Evolutionary conservation across 2,888 invertebrate species (phyloP).

Genomic region (Apamea sordens): DNA sequence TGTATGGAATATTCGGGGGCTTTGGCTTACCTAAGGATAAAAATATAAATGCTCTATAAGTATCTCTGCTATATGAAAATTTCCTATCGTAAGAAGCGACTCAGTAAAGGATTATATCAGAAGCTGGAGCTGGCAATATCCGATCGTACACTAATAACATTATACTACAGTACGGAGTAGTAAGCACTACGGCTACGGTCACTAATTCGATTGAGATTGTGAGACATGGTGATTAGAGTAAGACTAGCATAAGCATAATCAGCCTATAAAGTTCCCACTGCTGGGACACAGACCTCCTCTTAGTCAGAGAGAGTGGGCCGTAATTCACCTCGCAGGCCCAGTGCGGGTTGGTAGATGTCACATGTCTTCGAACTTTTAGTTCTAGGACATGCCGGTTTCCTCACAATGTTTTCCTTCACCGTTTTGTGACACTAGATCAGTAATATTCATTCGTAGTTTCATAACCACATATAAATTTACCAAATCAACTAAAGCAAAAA

Average conservation of each 20-base stretch:
- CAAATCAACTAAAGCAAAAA: neutral
- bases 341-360: neutral
- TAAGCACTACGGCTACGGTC: neutral
- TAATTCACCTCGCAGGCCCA: neutral
- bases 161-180: neutral
- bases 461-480: neutral
- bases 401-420: neutral
- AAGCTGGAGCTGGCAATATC: slow-evolving; percentile 12
- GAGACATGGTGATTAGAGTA: slow-evolving; percentile 11
- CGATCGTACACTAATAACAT: slow-evolving; percentile 15
- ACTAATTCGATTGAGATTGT: slow-evolving; percentile 42
- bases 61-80: neutral
- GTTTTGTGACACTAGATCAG: neutral
- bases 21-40: neutral
- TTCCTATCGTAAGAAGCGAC: slow-evolving; percentile 10
- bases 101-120: slow-evolving; percentile 16
- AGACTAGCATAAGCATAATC: neutral
- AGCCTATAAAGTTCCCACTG: neutral
- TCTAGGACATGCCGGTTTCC: neutral
- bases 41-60: neutral
- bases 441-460: neutral
- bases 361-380: neutral
- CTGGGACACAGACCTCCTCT: neutral
- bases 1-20: neutral
- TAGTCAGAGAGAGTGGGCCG: neutral